Conservation (phyloP, 2,113 vertebrate species). For the Sakesphorus luctuosus region DNA sequence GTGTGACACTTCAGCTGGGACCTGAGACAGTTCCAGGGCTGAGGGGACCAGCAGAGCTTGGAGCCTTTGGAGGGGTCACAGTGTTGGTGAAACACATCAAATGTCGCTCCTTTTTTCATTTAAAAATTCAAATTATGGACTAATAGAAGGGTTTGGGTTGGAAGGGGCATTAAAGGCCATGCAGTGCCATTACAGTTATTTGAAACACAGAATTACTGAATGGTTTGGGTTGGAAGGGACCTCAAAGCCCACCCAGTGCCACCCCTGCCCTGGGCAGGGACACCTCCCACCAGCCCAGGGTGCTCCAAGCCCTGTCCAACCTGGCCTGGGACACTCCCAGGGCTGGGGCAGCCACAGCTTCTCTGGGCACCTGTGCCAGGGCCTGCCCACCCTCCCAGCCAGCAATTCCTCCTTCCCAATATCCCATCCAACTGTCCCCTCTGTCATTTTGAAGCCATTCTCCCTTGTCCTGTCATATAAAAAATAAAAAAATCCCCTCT, state of each 20-base stretch:
- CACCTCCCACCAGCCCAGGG: accelerated
- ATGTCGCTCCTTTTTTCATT: neutral
- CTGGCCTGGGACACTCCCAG: neutral
- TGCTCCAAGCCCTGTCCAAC: neutral
- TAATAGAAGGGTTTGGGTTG: neutral
- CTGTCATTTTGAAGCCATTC: neutral
- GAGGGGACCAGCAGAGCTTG: neutral
- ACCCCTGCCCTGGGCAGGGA: neutral
- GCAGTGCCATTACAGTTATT: neutral
- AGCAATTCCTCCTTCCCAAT: neutral
- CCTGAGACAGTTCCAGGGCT: neutral
- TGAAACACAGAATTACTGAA: no score
- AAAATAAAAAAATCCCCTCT: neutral
- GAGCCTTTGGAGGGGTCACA: neutral
- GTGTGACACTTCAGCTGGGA: neutral
- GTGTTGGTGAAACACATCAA: neutral
- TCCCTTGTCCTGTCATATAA: neutral
- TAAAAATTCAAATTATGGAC: neutral
- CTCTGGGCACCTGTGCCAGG: neutral
- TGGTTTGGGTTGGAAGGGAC: neutral
- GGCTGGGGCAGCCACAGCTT: neutral
- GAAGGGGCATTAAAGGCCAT: neutral
- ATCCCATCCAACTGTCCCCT: neutral
- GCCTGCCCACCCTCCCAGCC: neutral
- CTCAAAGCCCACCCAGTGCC: accelerated